These are phyloP conservation scores for Pantala flavescens DNA, from an alignment of 1,140 invertebrate genomes.

Conservation along the genomic window DNA sequence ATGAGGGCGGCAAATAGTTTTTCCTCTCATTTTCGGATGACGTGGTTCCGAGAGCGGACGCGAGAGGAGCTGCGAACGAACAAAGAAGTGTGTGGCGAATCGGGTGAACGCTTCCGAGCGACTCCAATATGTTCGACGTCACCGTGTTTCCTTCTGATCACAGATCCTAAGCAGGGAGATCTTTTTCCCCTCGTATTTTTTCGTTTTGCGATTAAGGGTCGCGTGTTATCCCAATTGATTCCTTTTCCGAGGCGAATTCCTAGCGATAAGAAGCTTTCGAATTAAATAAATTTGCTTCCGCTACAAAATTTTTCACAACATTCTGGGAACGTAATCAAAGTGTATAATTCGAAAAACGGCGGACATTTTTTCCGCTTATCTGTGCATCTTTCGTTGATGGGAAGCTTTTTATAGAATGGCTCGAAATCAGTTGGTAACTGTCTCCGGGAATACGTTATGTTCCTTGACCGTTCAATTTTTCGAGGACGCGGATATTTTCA, in stretches of 20 bases:
- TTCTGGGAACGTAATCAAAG: background rate
- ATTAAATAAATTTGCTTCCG: constrained; percentile 10
- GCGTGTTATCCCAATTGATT: background rate
- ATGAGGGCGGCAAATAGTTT: background rate
- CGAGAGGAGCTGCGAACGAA: background rate
- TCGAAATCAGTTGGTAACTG: too few relatives aligned
- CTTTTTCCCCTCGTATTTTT: background rate
- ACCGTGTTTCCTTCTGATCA: background rate
- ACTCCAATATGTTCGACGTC: background rate
- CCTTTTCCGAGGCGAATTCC: background rate
- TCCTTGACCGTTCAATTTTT: too few relatives aligned
- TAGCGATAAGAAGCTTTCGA: background rate
- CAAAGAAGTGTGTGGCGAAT: background rate
- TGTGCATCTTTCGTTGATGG: too few relatives aligned
- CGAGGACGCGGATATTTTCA: too few relatives aligned
- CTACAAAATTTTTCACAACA: background rate
- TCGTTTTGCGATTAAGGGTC: background rate
- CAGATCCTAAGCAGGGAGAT: background rate
- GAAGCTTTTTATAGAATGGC: too few relatives aligned
- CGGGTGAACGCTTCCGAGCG: background rate
- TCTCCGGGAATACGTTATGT: too few relatives aligned
- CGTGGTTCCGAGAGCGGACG: too few relatives aligned
- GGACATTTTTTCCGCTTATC: too few relatives aligned
- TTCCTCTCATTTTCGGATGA: background rate
- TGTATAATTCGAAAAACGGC: background rate